These are phyloP conservation scores for Gnathonemus longibarbis DNA, from an alignment of 2,113 vertebrate genomes.

Conservation along the genomic window DNA sequence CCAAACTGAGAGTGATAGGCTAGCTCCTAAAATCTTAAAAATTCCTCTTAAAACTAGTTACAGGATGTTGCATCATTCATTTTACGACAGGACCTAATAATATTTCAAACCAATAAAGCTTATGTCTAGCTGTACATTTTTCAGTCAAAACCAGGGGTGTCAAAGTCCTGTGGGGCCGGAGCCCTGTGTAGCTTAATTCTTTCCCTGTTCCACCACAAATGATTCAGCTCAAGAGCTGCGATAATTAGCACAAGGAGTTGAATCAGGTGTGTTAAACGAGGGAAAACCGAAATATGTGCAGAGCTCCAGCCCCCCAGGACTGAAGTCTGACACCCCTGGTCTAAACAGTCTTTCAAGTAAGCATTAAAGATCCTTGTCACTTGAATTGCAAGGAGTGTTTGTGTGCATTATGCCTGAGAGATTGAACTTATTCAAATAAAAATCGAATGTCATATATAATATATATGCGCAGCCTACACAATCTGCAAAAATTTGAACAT, in stretches of 20 bases:
- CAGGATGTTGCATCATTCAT: not conserved
- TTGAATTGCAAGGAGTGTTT: not conserved
- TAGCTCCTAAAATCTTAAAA: not conserved
- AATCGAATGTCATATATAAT: no score
- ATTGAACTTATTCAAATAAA: not conserved
- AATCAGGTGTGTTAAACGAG: no score
- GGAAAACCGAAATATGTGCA: no score
- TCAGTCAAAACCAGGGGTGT: not conserved
- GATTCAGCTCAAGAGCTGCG: no score
- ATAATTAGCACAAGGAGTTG: no score
- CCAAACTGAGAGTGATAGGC: not conserved
- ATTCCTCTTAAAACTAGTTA: not conserved
- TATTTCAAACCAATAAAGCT: not conserved
- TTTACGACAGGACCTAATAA: not conserved
- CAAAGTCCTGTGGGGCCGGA: no score
- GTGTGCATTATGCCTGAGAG: not conserved
- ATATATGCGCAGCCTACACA: no score
- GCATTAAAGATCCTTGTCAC: not conserved
- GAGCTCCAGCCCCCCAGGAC: no score
- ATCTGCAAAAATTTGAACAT: no score
- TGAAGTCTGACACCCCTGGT: no score
- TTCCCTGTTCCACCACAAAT: no score
- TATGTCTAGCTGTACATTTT: not conserved
- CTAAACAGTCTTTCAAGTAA: not conserved
- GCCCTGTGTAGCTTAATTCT: no score